Percentiles rank a stretch among this genome's conserved stretches.
Evolutionary conservation across 2,888 invertebrate genomes (phyloP).

Genomic region (Lithophane ornitopus): DNA sequence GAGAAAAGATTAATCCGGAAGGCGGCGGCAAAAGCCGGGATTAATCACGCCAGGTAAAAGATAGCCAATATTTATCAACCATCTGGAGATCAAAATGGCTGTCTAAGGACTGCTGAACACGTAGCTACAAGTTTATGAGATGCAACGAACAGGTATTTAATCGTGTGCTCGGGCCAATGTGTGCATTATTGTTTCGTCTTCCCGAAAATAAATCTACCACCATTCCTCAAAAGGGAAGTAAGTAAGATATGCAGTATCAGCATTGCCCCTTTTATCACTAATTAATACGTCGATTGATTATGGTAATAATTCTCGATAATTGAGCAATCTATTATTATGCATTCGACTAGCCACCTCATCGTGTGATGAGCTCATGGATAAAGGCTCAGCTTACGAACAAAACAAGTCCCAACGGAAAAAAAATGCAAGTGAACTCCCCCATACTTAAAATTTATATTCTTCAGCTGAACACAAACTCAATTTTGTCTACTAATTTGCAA

Average conservation of each 20-base stretch:
- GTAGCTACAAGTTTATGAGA: neutral
- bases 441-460: slow-evolving; percentile 7
- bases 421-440: neutral
- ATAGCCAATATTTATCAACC: slow-evolving; percentile 57
- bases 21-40: slow-evolving; percentile 58
- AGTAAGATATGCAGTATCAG: neutral
- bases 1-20: slow-evolving; percentile 54
- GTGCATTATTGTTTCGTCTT: neutral
- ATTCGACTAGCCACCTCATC: neutral
- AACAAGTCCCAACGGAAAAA: neutral
- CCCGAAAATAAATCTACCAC: neutral
- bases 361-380: neutral
- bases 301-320: neutral
- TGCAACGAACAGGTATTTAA: neutral
- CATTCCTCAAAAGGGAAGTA: neutral
- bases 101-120: neutral
- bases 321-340: neutral
- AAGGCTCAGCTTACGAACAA: neutral
- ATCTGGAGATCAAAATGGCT: slow-evolving; percentile 36
- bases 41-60: slow-evolving; percentile 63
- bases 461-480: slow-evolving; percentile 23
- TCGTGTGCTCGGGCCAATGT: neutral
- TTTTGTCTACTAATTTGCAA: slow-evolving; percentile 28
- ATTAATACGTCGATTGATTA: neutral
- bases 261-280: neutral